A percentile compares a stretch with the other conserved stretches of the same genome.
These are phyloP conservation scores for Danionella dracula DNA, from an alignment of 2,797 vertebrate genomes.

Conservation along the genomic window DNA sequence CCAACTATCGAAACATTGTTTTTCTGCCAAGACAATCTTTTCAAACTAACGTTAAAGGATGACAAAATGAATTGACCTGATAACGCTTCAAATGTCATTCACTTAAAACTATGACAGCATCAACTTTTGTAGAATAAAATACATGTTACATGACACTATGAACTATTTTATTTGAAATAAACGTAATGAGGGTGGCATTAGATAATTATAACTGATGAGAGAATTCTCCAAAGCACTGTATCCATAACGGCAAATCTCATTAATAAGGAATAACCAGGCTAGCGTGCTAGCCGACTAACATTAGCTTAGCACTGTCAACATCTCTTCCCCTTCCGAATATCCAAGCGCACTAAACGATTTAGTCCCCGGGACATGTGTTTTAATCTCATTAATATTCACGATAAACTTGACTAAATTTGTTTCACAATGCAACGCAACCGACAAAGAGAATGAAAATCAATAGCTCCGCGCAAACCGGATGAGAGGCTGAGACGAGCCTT, in stretches of 20 bases:
- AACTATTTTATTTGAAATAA: no score
- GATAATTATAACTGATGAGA: no score
- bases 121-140: neutral
- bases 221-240: no score
- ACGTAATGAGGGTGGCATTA: no score
- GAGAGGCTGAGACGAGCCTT: neutral
- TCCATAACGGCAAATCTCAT: neutral
- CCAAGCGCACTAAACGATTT: neutral
- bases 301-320: conserved; percentile 33
- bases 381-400: neutral
- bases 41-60: neutral
- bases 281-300: neutral
- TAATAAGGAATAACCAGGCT: neutral
- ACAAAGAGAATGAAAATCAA: neutral
- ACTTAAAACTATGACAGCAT: neutral
- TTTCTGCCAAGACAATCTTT: neutral
- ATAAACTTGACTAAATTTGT: neutral
- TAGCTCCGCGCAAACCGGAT: neutral
- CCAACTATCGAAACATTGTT: neutral
- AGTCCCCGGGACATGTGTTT: neutral
- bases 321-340: neutral
- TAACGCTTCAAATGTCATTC: neutral
- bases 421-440: neutral
- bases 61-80: no score
- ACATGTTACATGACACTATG: no score